Percentiles rank a stretch among this genome's conserved stretches.
Evolutionary conservation across 1,140 invertebrate genomes (phyloP).

Genomic region (Spodoptera litura): DNA sequence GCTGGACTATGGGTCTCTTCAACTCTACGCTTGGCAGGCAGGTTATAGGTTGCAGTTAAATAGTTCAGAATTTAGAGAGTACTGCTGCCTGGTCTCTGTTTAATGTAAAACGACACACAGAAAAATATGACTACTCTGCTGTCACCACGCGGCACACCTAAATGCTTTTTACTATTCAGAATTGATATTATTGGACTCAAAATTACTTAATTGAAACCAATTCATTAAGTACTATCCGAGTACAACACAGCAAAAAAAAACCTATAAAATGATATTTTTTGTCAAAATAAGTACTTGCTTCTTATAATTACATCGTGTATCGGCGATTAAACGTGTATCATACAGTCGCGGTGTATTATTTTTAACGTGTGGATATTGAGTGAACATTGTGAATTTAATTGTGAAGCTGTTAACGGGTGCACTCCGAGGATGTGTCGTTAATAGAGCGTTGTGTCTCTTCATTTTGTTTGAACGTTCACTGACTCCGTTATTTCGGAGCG

Average conservation of each 20-base stretch:
- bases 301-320: conserved; percentile 42
- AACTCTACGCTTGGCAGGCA: too few species aligned
- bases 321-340: conserved; percentile 12
- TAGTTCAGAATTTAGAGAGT: too few species aligned
- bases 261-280: conserved; percentile 52
- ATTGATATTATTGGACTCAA: too few species aligned
- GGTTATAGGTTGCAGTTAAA: too few species aligned
- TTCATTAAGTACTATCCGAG: too few species aligned
- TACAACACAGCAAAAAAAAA: not conserved
- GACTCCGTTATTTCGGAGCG: conserved; percentile 84
- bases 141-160: too few species aligned
- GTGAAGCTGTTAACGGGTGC: conserved; percentile 66
- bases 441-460: conserved; percentile 81
- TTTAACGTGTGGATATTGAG: conserved; percentile 52
- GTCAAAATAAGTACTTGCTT: not conserved
- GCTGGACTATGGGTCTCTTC: too few species aligned
- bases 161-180: too few species aligned
- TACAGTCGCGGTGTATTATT: conserved; percentile 48
- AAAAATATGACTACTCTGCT: too few species aligned
- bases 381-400: conserved; percentile 75
- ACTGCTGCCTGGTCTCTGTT: too few species aligned
- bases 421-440: conserved; percentile 76
- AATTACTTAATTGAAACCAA: too few species aligned
- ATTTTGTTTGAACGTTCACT: conserved; percentile 81
- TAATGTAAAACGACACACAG: too few species aligned